These are phyloP conservation scores for Myanophis thanlyinensis DNA, from an alignment of 2,113 vertebrate genomes.

Conservation along the genomic window DNA sequence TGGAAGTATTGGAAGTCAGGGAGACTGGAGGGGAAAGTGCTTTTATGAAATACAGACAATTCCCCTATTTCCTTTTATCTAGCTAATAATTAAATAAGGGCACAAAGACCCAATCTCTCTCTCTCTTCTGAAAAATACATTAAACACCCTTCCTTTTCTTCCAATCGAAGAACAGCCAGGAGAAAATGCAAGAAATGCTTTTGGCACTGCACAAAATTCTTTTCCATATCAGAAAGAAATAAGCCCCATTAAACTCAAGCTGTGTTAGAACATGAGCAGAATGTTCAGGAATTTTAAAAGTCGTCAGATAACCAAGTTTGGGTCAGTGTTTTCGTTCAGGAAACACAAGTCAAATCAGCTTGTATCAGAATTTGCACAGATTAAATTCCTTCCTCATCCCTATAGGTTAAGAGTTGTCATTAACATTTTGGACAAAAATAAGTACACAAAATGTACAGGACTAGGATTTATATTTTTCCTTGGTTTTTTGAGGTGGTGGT, in stretches of 20 bases:
- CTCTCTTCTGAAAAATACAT: not conserved
- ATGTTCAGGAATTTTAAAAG: not conserved
- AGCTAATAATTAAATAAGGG: not conserved
- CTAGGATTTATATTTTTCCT: not conserved
- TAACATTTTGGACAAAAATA: not conserved
- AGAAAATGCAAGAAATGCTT: not conserved
- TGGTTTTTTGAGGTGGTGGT: not conserved
- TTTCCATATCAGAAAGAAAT: not conserved
- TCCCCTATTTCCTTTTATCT: not conserved
- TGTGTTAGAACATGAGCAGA: not conserved
- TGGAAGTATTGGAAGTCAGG: not conserved
- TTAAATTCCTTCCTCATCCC: not conserved
- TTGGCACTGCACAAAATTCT: not conserved
- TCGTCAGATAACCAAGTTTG: not conserved
- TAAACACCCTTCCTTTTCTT: not conserved
- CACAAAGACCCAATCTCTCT: not conserved
- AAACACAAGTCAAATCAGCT: not conserved
- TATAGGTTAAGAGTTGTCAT: not conserved
- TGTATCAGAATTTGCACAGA: not conserved
- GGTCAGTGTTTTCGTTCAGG: not conserved
- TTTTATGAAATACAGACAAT: not conserved
- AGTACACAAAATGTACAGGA: not conserved
- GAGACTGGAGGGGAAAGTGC: not conserved
- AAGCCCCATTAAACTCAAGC: not conserved
- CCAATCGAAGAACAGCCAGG: not conserved